Evolutionary conservation across 2,888 invertebrate species (phyloP), one percentile per base, ranked within the genome.

Genomic region (Tenthredo scrophulariae): DNA sequence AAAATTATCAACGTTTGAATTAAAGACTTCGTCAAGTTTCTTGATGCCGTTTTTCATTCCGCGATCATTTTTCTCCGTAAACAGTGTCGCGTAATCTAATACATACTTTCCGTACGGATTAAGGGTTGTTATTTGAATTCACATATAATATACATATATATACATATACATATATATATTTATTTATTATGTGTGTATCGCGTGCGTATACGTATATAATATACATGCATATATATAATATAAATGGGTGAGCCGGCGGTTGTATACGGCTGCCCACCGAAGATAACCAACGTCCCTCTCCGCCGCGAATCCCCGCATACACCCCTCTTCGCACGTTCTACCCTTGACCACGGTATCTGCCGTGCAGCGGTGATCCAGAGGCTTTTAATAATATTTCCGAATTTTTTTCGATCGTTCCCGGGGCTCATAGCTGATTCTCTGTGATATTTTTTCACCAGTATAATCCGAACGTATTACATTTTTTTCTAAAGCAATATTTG

Each of bases 391-490:
- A 91, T 91, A 91, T 91, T 91, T 90, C 88, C 87, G 87, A 90
- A 88, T 89, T 88, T 90, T 91, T 54, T 84, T 18, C 84, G 80
- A 85, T 86, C 85, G 80, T 87, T 85, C 85, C 85, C 87, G 85
- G 87, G 86, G 86, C 90, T 90, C 91, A 91, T 91, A 90, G 91
- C 88, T 89, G 89, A 90, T 91, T 90, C 86, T 85, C 88, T 85
- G 88, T 88, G 87, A 88, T 88, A 87, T 84, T 84, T 86, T 80
- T 91, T 89, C 46, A 67, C 84, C 46, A 54, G 85, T 67, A 46
- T 92, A 92, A 92, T 92, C 92, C 91, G 89, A 87, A 90, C 91
- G 91, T 91, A 92, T 92, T 91, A 91, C 91, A 88, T 90, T 90
- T 89, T 91, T 91, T 91, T 89, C 83, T 89, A 91, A 91, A 92